These are phyloP conservation scores for Melanostoma mellinum DNA, from an alignment of 2,888 invertebrate genomes.

Conservation along the genomic window DNA sequence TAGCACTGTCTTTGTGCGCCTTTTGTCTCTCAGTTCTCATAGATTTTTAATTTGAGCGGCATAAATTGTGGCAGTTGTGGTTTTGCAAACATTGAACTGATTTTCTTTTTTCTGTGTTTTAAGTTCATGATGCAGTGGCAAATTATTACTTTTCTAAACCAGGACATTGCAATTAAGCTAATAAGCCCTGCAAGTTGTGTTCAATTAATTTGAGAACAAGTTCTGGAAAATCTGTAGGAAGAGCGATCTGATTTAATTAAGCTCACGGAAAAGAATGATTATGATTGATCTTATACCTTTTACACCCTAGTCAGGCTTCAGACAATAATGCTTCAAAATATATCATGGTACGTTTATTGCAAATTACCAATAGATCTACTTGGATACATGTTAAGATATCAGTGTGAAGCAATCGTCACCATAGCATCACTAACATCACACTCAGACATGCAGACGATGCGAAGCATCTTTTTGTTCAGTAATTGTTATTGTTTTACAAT, in stretches of 20 bases:
- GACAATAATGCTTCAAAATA: conserved; percentile 17
- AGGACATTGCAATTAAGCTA: conserved; percentile 44
- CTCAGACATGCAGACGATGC: conserved; percentile 36
- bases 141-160: background rate
- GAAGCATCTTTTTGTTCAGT: conserved; percentile 24
- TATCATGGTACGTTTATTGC: conserved; percentile 17
- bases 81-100: conserved; percentile 67
- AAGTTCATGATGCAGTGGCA: conserved; percentile 30
- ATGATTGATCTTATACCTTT: background rate
- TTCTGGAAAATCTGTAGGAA: background rate
- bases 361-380: conserved; percentile 39
- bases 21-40: conserved; percentile 46
- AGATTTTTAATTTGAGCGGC: conserved; percentile 47
- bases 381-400: conserved; percentile 32
- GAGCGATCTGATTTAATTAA: background rate
- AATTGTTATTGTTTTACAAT: conserved; percentile 58
- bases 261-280: background rate
- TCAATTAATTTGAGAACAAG: conserved; percentile 33
- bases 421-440: conserved; percentile 33
- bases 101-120: conserved; percentile 45
- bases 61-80: conserved; percentile 61
- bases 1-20: conserved; percentile 34
- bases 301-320: conserved; percentile 14
- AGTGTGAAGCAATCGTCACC: conserved; percentile 42
- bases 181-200: conserved; percentile 31